Percentiles rank a stretch among this genome's conserved stretches.
phyloP scores from a whole-genome alignment of 2,797 vertebrate species.

The Hozukius guyotensis region DNA sequence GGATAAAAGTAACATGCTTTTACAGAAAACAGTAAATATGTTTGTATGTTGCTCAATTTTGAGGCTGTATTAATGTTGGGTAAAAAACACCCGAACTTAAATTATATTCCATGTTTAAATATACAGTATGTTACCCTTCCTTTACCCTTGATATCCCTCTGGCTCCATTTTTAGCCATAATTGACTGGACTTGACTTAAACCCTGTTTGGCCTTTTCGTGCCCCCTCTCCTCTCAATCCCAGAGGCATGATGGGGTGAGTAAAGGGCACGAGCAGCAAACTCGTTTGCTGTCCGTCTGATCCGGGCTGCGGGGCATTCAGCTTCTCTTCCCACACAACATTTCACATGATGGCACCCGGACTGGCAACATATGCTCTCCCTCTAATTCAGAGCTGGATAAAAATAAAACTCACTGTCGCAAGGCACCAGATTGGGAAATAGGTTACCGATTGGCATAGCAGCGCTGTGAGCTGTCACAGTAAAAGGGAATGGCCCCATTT shows the following conservation, averaged over 20 bases:
- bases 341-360: conserved; percentile 82
- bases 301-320: conserved; percentile 72
- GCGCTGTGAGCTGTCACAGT: conserved; percentile 62
- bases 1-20: not conserved
- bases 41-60: not conserved
- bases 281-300: conserved; percentile 71
- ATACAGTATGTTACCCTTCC: not conserved
- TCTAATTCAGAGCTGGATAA: conserved; percentile 80
- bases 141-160: not conserved
- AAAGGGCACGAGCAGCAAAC: conserved; percentile 51
- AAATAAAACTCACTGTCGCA: conserved; percentile 84
- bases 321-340: conserved; percentile 68
- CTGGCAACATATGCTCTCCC: conserved; percentile 84
- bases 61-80: not conserved
- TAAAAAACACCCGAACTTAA: not conserved
- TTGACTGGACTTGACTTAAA: conserved; percentile 17
- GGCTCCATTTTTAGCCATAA: conserved; percentile 27
- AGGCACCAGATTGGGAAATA: conserved; percentile 87
- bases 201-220: conserved; percentile 33
- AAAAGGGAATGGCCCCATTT: conserved; percentile 71
- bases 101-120: not conserved
- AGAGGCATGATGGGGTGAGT: conserved; percentile 50
- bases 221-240: conserved; percentile 34
- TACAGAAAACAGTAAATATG: not conserved
- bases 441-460: conserved; percentile 81